Percentiles rank a stretch among this genome's conserved stretches.
These are phyloP conservation scores for Cryptotis parvus DNA, from an alignment of 2,113 vertebrate species.

Conservation along the genomic window DNA sequence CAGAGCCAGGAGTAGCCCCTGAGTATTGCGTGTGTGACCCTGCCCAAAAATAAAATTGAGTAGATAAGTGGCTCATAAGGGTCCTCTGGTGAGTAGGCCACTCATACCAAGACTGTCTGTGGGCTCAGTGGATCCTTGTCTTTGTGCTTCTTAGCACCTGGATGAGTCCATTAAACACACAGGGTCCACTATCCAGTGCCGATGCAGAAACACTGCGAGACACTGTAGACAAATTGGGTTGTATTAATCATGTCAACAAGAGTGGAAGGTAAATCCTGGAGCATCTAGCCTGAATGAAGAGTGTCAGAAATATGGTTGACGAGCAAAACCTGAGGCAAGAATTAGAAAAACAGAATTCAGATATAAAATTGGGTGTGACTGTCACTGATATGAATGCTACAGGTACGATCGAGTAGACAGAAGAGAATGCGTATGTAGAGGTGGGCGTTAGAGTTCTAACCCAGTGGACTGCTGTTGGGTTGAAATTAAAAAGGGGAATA, in stretches of 20 bases:
- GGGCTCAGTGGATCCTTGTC: not conserved
- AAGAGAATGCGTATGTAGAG: not conserved
- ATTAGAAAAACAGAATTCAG: not conserved
- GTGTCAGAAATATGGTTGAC: not conserved
- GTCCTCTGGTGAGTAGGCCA: not conserved
- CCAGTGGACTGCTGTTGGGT: too few species aligned
- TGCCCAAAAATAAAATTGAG: too few species aligned
- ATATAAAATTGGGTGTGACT: conserved; percentile 4
- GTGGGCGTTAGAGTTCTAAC: too few species aligned
- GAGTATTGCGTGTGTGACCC: too few species aligned
- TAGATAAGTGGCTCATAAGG: not conserved
- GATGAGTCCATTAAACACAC: not conserved
- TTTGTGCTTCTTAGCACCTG: not conserved
- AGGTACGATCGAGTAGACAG: not conserved
- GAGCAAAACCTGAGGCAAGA: not conserved
- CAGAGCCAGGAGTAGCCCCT: too few species aligned
- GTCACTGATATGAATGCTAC: not conserved
- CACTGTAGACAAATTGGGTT: not conserved
- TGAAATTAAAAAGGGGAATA: too few species aligned
- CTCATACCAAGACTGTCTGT: not conserved
- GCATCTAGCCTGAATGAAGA: not conserved
- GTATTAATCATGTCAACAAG: not conserved
- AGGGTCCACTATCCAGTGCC: not conserved
- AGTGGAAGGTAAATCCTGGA: not conserved
- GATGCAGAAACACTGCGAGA: not conserved